Conservation (phyloP, 2,888 invertebrate species). For the Calameuta filiformis region DNA sequence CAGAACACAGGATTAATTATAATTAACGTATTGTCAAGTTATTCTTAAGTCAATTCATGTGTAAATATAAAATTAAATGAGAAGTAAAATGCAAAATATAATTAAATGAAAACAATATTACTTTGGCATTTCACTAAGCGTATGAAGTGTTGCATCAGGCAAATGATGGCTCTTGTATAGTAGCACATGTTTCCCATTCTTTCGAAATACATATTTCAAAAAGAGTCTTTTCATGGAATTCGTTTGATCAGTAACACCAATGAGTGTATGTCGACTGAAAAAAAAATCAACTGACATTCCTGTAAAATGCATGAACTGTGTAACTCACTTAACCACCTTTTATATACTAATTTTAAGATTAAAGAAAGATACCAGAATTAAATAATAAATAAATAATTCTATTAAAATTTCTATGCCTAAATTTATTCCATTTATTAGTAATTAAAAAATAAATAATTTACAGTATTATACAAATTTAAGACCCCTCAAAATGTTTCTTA, state of each 20-base stretch:
- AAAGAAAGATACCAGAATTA: not conserved
- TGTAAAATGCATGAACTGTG: too few species aligned
- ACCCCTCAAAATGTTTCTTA: too few species aligned
- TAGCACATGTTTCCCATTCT: slow-evolving; percentile 74
- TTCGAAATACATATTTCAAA: slow-evolving; percentile 80
- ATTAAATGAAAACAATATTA: slow-evolving; percentile 54
- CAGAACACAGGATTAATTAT: not conserved
- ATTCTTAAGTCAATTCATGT: not conserved
- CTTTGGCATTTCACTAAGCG: slow-evolving; percentile 85
- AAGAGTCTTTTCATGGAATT: slow-evolving; percentile 92
- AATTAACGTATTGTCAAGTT: too few species aligned
- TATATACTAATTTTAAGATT: too few species aligned
- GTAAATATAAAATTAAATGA: slow-evolving; percentile 38
- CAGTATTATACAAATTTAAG: too few species aligned
- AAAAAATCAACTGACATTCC: too few species aligned
- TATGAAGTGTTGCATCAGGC: slow-evolving; percentile 82
- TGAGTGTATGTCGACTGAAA: slow-evolving; percentile 74
- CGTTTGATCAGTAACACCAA: slow-evolving; percentile 88
- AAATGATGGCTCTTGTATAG: slow-evolving; percentile 80
- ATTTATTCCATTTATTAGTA: too few species aligned
- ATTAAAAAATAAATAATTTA: too few species aligned
- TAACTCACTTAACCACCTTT: too few species aligned
- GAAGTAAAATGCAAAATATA: too few species aligned
- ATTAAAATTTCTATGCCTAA: too few species aligned
- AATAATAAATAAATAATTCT: not conserved